Base-by-base conservation (phyloP, 1,140 invertebrate genomes). In the Philaenus spumarius region DNA sequence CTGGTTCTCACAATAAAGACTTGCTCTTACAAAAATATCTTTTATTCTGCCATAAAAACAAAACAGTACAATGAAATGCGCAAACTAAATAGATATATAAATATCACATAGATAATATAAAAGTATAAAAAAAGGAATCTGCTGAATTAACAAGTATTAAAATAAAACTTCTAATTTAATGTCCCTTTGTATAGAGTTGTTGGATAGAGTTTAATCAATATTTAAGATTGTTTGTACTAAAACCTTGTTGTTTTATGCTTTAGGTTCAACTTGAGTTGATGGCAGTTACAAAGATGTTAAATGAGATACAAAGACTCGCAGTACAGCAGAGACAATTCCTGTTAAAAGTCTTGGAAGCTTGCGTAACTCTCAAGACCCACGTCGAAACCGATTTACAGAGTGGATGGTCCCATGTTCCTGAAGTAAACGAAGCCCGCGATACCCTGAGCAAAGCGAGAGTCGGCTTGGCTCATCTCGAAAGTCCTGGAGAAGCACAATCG, bases 331-430 rank as follows among this genome's bases (percentile, higher is more conserved):
- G 85, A 42, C 82, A 83, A 60, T 83, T 87, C 63, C 69, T 87
- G 39, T 76, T 85, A 50, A 84, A 85, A 69, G 83, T 86, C n/a
- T 73, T 85, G 23, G 84, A 87, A 64, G 81, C 83, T 12, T 84
- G 84, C 68, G 82, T 84, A 11, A 84, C 83, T 48, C 70, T 87
- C 43, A 86, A 87, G 65, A 82, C 82, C 20, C 82, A 85, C 68
- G 80, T 87, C 17, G 84, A 86, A 70, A 80, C 81, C 1, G 84
- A 86, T 64, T 71, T 87, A 19, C 80, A 83, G 35, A 85, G 81
- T 63, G 82, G 82, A 53, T 78, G 78, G 73, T 78, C 77, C 15
- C 79, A 82, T 48, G 77, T 80, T 26, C 76, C 77, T 1, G 84
- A 85, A 67, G 76, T 84, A 63, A 74, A 77, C 22, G 83, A 85